These are phyloP conservation scores for Passer domesticus DNA, from an alignment of 2,113 vertebrate species.

Conservation along the genomic window DNA sequence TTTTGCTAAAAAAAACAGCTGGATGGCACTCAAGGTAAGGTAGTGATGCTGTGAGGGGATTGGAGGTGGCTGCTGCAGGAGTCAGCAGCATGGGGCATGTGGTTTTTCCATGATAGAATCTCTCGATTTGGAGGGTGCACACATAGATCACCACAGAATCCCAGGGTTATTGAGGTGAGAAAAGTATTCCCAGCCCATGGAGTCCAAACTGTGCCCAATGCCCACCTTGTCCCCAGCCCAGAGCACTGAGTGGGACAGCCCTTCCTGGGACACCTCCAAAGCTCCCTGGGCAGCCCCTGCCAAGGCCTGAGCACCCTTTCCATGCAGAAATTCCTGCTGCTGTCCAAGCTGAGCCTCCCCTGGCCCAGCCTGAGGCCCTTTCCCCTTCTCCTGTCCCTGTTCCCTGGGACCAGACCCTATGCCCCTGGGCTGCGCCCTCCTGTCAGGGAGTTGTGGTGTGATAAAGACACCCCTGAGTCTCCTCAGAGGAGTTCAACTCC, in stretches of 20 bases:
- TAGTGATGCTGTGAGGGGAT: neutral
- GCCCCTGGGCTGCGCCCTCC: rapidly evolving
- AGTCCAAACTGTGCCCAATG: rapidly evolving
- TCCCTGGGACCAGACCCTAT: neutral
- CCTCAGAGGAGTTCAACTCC: neutral
- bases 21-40: neutral
- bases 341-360: neutral
- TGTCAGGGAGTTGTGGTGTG: neutral
- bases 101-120: neutral
- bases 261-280: neutral
- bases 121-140: neutral
- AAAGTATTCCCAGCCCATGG: neutral
- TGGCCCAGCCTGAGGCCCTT: neutral
- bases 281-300: neutral
- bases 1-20: neutral
- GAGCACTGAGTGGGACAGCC: neutral
- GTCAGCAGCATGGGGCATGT: rapidly evolving
- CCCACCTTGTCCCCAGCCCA: neutral
- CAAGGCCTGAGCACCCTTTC: neutral
- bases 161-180: rapidly evolving
- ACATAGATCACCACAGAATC: neutral
- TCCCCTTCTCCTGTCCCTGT: neutral
- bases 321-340: neutral
- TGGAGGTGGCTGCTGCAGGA: neutral
- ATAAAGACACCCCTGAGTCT: too few relatives aligned